These are phyloP conservation scores for Nasua narica DNA, from an alignment of 2,797 vertebrate species.

Conservation along the genomic window DNA sequence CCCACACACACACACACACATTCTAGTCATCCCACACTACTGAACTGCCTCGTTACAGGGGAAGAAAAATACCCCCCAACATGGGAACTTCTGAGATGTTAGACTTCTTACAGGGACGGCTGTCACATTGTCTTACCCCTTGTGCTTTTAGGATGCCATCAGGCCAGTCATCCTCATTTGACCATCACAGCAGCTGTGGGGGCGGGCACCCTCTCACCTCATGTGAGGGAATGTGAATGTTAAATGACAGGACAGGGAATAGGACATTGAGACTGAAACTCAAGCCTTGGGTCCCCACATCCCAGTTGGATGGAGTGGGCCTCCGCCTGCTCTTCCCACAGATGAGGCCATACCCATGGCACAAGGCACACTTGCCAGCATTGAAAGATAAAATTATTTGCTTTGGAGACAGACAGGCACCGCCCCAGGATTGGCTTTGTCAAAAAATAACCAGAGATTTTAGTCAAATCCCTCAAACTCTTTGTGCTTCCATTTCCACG, in stretches of 20 bases:
- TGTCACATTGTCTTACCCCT: rapidly evolving
- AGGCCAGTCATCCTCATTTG: background rate
- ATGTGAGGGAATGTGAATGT: background rate
- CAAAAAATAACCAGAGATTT: background rate
- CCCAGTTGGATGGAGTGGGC: background rate
- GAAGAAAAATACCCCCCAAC: background rate
- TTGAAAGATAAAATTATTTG: background rate
- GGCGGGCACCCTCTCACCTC: rapidly evolving
- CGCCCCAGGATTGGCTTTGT: background rate
- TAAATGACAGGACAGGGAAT: background rate
- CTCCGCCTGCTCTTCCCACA: background rate
- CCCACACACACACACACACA: too few species aligned
- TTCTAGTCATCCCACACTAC: background rate
- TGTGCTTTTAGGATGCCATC: background rate
- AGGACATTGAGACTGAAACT: background rate
- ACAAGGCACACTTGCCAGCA: background rate
- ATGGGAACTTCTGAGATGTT: background rate
- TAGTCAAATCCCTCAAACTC: background rate
- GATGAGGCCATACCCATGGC: background rate
- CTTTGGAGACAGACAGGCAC: background rate
- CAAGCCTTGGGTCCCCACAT: background rate
- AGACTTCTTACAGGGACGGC: too few species aligned
- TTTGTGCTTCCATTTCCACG: background rate
- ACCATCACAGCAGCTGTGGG: background rate
- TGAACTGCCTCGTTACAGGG: background rate